Percentiles rank a stretch among this genome's conserved stretches.
These are phyloP conservation scores for Poeciliopsis retropinna DNA, from an alignment of 2,113 vertebrate species.

Conservation along the genomic window DNA sequence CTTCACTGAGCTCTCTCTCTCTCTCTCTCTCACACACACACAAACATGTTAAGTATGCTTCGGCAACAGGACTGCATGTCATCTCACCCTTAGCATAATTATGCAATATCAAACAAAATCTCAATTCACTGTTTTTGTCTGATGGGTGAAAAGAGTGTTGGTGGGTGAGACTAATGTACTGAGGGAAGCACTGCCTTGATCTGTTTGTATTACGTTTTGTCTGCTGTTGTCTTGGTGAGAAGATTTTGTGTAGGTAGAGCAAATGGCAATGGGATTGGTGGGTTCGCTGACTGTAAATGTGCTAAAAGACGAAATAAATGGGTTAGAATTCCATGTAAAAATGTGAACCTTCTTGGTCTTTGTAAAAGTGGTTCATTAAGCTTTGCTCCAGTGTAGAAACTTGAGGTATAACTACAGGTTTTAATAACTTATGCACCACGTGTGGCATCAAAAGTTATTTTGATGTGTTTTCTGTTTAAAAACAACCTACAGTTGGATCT, in stretches of 20 bases:
- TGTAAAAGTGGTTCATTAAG: slow-evolving; percentile 1
- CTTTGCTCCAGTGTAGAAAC: neutral
- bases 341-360: slow-evolving; percentile 24
- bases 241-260: slow-evolving; percentile 68
- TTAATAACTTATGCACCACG: neutral
- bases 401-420: neutral
- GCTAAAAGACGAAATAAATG: slow-evolving; percentile 78
- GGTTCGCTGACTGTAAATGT: slow-evolving; percentile 76
- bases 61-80: slow-evolving; percentile 75
- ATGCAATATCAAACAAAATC: slow-evolving; percentile 69
- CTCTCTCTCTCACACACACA: slow-evolving; percentile 52
- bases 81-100: slow-evolving; percentile 72
- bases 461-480: too few species aligned
- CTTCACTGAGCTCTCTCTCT: slow-evolving; percentile 65
- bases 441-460: neutral
- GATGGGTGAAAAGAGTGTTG: slow-evolving; percentile 48
- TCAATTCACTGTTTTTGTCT: slow-evolving; percentile 56
- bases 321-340: slow-evolving; percentile 52
- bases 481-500: neutral
- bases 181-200: slow-evolving; percentile 69
- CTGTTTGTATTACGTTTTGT: slow-evolving; percentile 73
- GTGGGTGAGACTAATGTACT: slow-evolving; percentile 28
- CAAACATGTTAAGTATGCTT: slow-evolving; percentile 61
- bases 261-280: slow-evolving; percentile 63
- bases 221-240: slow-evolving; percentile 66